Conservation (phyloP, 2,797 vertebrate genomes). For the Chiloscyllium punctatum region DNA sequence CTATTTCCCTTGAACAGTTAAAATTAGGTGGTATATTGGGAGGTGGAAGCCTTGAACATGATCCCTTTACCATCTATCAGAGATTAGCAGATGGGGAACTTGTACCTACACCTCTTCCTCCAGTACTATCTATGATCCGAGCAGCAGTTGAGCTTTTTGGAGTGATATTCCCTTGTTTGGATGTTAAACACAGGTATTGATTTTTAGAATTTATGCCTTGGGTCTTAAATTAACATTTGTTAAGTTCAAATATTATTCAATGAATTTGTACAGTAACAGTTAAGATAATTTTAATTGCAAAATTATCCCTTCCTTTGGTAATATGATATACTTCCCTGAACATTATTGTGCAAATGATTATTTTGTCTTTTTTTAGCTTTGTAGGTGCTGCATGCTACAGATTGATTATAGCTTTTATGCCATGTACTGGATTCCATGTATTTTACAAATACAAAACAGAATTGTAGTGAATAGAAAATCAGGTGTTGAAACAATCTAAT, state of each 20-base stretch:
- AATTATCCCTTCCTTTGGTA: neutral
- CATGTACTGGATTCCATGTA: neutral
- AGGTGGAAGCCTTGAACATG: constrained; percentile 75
- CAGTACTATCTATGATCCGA: constrained; percentile 59
- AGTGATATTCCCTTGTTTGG: constrained; percentile 67
- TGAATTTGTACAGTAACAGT: neutral
- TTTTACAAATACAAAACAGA: neutral
- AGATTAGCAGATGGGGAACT: constrained; percentile 54
- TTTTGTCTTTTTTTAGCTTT: neutral
- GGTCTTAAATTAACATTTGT: neutral
- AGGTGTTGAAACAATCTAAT: neutral
- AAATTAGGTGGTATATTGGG: constrained; percentile 64
- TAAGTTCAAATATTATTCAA: neutral
- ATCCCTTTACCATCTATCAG: constrained; percentile 71
- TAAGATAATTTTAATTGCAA: neutral
- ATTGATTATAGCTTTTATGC: neutral
- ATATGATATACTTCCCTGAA: neutral
- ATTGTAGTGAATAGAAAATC: neutral
- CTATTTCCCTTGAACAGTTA: constrained; percentile 50
- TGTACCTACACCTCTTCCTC: constrained; percentile 69
- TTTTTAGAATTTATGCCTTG: neutral
- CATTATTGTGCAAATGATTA: neutral
- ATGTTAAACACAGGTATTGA: constrained; percentile 72
- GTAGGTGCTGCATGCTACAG: neutral
- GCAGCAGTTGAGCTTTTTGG: constrained; percentile 75